Evolutionary conservation across 2,888 invertebrate species (phyloP).

Genomic region (Coenonympha glycerion): DNA sequence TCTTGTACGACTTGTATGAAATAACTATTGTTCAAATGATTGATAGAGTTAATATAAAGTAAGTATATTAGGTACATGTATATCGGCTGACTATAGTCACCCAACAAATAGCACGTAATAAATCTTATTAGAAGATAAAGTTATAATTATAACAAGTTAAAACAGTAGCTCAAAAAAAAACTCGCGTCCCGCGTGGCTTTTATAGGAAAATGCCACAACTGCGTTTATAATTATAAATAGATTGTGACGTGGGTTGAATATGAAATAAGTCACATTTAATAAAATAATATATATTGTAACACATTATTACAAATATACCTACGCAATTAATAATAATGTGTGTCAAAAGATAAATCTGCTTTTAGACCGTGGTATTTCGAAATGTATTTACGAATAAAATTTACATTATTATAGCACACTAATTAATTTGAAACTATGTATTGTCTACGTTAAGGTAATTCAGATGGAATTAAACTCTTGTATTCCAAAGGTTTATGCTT

Average conservation of each 20-base stretch:
- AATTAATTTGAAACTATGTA: constrained; percentile 17
- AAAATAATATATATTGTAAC: neutral
- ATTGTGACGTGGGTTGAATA: neutral
- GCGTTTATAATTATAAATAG: too few relatives aligned
- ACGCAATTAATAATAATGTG: neutral
- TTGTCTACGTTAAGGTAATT: constrained; percentile 12
- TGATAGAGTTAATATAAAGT: too few relatives aligned
- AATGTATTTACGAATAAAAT: constrained; percentile 1
- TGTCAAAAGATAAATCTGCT: constrained; percentile 1
- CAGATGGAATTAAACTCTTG: constrained; percentile 13
- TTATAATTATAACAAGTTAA: too few relatives aligned
- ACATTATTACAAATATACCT: neutral
- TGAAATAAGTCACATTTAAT: neutral
- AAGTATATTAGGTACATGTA: too few relatives aligned
- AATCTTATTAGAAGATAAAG: too few relatives aligned
- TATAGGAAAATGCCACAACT: too few relatives aligned
- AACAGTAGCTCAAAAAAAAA: too few relatives aligned
- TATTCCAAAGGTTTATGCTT: constrained; percentile 16
- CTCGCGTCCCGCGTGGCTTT: too few relatives aligned
- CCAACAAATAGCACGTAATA: too few relatives aligned
- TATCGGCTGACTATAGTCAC: too few relatives aligned
- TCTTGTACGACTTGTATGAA: too few relatives aligned
- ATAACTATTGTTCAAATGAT: too few relatives aligned
- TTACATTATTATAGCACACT: constrained; percentile 4
- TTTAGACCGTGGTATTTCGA: neutral